Conservation (phyloP, 2,797 vertebrate genomes). For the Sebastes kiyomatsui region DNA sequence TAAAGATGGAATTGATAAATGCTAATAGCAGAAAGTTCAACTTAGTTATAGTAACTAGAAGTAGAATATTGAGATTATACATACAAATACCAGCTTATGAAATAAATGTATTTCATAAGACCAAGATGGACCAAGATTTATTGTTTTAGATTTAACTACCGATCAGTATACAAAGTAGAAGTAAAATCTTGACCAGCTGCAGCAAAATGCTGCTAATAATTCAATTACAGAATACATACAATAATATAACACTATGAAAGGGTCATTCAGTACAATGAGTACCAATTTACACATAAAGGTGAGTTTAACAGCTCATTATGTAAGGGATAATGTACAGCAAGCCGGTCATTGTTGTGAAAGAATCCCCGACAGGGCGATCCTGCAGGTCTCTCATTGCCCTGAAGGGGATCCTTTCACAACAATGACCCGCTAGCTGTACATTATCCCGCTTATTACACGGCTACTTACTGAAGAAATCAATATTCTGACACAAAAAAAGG, state of each 20-base stretch:
- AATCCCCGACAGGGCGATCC: no score
- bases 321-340: no score
- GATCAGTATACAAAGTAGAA: neutral
- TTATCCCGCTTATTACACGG: rapidly evolving
- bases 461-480: no score
- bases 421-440: no score
- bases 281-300: neutral
- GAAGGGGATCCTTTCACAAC: no score
- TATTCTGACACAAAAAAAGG: no score
- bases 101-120: neutral
- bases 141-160: neutral
- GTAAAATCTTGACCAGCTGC: neutral
- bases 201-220: neutral
- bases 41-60: neutral
- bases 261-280: neutral
- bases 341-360: no score
- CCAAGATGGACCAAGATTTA: neutral
- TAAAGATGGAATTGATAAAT: neutral
- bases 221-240: neutral
- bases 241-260: neutral
- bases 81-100: neutral
- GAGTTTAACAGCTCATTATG: no score
- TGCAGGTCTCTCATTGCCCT: no score
- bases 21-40: neutral
- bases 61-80: neutral